Evolutionary conservation across 35 echinoderm and acorn worm genomes (phyloP), one percentile per base, ranked within the genome.

Genomic region (Amphiura filiformis): DNA sequence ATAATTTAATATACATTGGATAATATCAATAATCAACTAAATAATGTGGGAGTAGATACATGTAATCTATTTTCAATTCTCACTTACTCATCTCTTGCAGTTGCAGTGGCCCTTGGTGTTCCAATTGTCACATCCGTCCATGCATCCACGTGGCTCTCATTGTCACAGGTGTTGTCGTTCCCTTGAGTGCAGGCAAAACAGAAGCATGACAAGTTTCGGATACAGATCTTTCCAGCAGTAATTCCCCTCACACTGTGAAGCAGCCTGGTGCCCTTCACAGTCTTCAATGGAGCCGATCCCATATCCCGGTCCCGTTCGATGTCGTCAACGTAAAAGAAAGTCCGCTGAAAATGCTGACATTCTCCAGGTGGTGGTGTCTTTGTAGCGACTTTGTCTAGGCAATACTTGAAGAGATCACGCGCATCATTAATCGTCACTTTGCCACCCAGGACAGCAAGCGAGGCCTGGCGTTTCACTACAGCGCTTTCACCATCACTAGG

Each of bases 401-500:
- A 70, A n/a, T 47, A 70, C 3, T 52, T 41, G 31, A 52, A 39
- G 4, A 82, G 37, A 13, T 41, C 81, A 1, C 17, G 11, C 23
- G 38, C 37, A 47, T 49, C 41, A 2, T 49, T 39, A 32, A 85
- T 85, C 12, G 41, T 28, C 22, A 32, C 4, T 30, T 1, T 65
- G 20, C 83, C 83, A 33, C 12, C 57, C 34, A 65, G 20, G 3
- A 85, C 83, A 20, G 83, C 47, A 35, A 75, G 1, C 70, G 56
- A 22, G 31, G 83, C 83, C 34, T 75, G 57, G 7, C 56, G 7
- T 65, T 81, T 88, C 1, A 88, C 36, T 12, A 78, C 77, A 81
- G 35, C 86, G 13, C 36, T 39, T 56, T 79, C 86, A 0, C 86
- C 86, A 81, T 88, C 86, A 34, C 86, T 79, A 28, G 86, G 86